These are phyloP conservation scores for Trematomus loennbergii DNA, from an alignment of 2,113 vertebrate genomes.

Conservation along the genomic window DNA sequence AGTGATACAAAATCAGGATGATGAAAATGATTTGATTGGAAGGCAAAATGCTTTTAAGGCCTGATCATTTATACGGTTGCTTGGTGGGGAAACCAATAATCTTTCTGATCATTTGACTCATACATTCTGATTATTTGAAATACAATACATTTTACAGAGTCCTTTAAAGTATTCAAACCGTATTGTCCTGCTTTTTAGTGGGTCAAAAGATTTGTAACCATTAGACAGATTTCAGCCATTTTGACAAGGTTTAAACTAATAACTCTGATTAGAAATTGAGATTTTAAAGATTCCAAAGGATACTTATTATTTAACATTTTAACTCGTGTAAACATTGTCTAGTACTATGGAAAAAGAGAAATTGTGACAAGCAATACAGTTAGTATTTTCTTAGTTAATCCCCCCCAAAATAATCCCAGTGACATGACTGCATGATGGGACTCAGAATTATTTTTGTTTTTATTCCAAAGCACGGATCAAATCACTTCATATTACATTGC, in stretches of 20 bases:
- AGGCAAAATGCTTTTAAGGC: conserved; percentile 11
- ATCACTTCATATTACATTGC: not conserved
- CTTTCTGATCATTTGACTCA: conserved; percentile 29
- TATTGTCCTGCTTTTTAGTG: conserved; percentile 25
- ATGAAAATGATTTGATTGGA: conserved; percentile 36
- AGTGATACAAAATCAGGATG: not conserved
- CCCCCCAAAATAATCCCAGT: not conserved
- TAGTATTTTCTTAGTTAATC: not conserved
- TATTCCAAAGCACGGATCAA: not conserved
- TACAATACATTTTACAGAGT: conserved; percentile 20
- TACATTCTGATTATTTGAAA: conserved; percentile 27
- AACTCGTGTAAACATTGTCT: not conserved
- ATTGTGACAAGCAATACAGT: no score
- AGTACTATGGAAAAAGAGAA: not conserved
- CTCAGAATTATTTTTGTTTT: not conserved
- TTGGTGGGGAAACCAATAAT: conserved; percentile 22
- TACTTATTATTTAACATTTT: conserved; percentile 1
- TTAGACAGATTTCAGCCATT: conserved; percentile 11
- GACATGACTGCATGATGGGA: not conserved
- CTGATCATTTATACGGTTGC: not conserved
- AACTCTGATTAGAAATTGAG: conserved; percentile 7
- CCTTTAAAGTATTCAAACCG: conserved; percentile 24
- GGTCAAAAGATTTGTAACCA: conserved; percentile 20
- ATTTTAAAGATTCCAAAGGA: conserved; percentile 1
- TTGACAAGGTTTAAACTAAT: conserved; percentile 15